These are phyloP conservation scores for Antennarius striatus DNA, from an alignment of 2,113 vertebrate species.

Conservation along the genomic window DNA sequence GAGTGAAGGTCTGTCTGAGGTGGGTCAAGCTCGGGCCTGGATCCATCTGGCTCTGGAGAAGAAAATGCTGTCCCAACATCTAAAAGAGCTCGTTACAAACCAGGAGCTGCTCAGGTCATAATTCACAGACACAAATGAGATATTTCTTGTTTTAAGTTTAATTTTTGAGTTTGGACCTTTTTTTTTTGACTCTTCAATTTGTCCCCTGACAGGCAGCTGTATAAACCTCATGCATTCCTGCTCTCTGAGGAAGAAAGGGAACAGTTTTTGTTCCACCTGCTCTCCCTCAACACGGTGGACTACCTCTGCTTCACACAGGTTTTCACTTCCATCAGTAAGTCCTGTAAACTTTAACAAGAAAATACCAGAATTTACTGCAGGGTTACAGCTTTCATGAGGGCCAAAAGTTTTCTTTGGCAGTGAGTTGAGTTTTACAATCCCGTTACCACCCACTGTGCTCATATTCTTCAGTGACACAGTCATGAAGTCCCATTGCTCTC, in stretches of 20 bases:
- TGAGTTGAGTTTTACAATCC: constrained; percentile 8
- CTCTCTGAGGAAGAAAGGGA: constrained; percentile 96
- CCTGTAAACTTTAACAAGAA: constrained; percentile 9
- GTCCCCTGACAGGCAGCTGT: constrained; percentile 86
- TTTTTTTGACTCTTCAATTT: constrained; percentile 1
- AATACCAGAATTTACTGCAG: constrained; percentile 5
- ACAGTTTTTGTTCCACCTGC: constrained; percentile 95
- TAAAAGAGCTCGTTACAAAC: constrained; percentile 92
- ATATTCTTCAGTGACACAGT: neutral
- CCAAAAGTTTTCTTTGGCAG: neutral
- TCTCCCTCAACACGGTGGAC: constrained; percentile 96
- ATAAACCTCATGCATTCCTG: constrained; percentile 95
- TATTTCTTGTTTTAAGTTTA: neutral
- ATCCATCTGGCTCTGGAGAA: constrained; percentile 95
- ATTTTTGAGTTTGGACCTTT: neutral
- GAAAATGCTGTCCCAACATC: constrained; percentile 94
- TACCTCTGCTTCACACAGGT: constrained; percentile 98
- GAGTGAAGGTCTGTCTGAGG: constrained; percentile 94
- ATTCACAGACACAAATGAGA: constrained; percentile 29
- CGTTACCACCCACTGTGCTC: constrained; percentile 1
- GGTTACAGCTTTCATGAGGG: neutral
- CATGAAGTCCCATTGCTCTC: too few species aligned
- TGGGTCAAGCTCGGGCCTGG: constrained; percentile 93
- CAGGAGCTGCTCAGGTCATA: constrained; percentile 75
- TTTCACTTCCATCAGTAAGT: constrained; percentile 84